A percentile compares a stretch with the other conserved stretches of the same genome.
Evolutionary conservation across 2,113 vertebrate genomes (phyloP).

Genomic region (Origma solitaria): DNA sequence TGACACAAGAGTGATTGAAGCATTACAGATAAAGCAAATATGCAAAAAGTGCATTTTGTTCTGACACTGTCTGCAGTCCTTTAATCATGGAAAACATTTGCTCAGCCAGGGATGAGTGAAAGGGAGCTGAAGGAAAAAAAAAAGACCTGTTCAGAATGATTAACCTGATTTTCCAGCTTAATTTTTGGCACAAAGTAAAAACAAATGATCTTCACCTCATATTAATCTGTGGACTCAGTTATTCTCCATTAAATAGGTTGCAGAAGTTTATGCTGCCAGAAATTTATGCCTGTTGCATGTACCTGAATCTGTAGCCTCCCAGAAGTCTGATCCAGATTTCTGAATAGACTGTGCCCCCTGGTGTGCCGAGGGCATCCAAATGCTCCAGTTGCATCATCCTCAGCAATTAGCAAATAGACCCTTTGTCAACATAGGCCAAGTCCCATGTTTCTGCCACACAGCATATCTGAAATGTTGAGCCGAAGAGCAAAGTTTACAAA

Average conservation of each 20-base stretch:
- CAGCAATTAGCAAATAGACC: neutral
- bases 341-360: neutral
- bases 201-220: neutral
- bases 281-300: neutral
- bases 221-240: neutral
- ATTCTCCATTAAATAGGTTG: neutral
- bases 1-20: neutral
- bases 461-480: neutral
- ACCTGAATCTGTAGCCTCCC: neutral
- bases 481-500: neutral
- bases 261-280: neutral
- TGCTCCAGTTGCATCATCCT: neutral
- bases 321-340: neutral
- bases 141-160: neutral
- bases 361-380: neutral
- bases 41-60: neutral
- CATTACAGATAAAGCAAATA: neutral
- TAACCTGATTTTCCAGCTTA: neutral
- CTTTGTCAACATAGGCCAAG: neutral
- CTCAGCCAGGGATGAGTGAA: neutral
- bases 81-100: neutral
- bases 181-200: slow-evolving; percentile 14
- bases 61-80: neutral
- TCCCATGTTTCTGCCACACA: rapidly evolving
- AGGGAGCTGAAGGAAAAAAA: neutral